Evolutionary conservation across 2,797 vertebrate genomes (phyloP), one percentile per base, ranked within the genome.

Genomic region (Hydrolagus colliei): DNA sequence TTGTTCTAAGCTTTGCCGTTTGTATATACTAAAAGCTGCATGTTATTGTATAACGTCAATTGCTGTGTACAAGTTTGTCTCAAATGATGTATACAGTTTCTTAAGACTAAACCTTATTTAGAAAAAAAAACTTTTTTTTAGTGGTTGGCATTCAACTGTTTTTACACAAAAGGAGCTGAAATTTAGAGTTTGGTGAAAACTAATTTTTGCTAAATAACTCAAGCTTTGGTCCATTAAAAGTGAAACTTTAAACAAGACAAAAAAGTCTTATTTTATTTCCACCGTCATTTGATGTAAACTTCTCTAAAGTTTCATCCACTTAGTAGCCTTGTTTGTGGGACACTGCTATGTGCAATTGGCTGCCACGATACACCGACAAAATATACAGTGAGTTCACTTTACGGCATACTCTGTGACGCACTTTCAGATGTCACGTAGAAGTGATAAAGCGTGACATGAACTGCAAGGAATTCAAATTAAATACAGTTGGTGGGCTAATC

Each of bases 31-130:
- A 94, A 94, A 95, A 93, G 41, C 94, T 95, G 96, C 96, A 97
- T 97, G 96, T 89, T 92, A 92, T 95, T 89, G 88, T 90, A 94
- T 96, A 96, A 96, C 93, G 96, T 96, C 32, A 82, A 96, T 95
- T 95, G 68, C 63, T 82, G 63, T 82, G 63, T 71, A 41, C 79
- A 82, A 71, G 95, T 96, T 93, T 93, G 94, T 97, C 94, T 95
- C 94, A 89, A 91, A 95, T 93, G 90, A 94, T 96, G 95, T 97
- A 96, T 95, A 95, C 93, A 94, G 94, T 96, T 97, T 97, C 95
- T 95, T 95, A 95, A 95, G 94, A 95, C 95, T 90, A 91, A 95
- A 92, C 91, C 92, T 86, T 90, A 90, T 86, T 91, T 93, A 92
- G 89, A 90, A 92, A 89, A 91, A 52, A 82, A n/a, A 10, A 59